Percentiles rank a stretch among this genome's conserved stretches.
These are phyloP conservation scores for Drosophila pseudotakahashii DNA, from an alignment of 2,888 invertebrate species.

Conservation along the genomic window DNA sequence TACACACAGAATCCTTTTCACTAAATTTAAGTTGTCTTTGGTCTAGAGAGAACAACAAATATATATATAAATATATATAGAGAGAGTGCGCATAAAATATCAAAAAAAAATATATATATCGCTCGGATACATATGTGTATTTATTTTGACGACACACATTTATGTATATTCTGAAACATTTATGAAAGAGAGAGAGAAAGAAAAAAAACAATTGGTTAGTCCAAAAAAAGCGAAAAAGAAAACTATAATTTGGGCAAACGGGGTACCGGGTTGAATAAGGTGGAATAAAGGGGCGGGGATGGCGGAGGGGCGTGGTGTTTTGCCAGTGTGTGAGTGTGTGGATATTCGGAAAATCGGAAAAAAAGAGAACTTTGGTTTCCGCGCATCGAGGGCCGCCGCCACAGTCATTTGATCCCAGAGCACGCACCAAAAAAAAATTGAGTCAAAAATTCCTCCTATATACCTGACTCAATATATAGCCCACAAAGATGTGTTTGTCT, in stretches of 20 bases:
- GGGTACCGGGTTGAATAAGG: constrained; percentile 43
- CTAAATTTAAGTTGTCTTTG: constrained; percentile 57
- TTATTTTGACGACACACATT: constrained; percentile 65
- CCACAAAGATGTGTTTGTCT: constrained; percentile 16
- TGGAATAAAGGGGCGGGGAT: constrained; percentile 28
- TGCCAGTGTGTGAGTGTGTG: constrained; percentile 31
- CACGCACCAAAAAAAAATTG: constrained; percentile 53
- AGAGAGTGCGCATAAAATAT: constrained; percentile 46
- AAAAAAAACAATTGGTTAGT: constrained; percentile 76
- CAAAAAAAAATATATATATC: constrained; percentile 46
- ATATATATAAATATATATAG: constrained; percentile 39
- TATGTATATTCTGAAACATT: constrained; percentile 78
- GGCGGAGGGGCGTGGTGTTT: constrained; percentile 10
- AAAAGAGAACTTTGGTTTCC: constrained; percentile 26
- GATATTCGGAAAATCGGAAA: constrained; percentile 35
- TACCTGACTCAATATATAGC: constrained; percentile 49
- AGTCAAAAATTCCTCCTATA: constrained; percentile 59
- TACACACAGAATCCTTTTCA: constrained; percentile 43
- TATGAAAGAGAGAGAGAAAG: constrained; percentile 69
- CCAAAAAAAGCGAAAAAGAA: constrained; percentile 57
- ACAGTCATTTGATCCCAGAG: constrained; percentile 70
- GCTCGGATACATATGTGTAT: constrained; percentile 45
- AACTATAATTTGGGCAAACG: constrained; percentile 46
- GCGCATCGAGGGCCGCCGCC: constrained; percentile 53
- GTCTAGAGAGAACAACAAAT: constrained; percentile 53